phyloP scores from a whole-genome alignment of 2,888 invertebrate genomes.

The Lasioglossum figueresi region DNA sequence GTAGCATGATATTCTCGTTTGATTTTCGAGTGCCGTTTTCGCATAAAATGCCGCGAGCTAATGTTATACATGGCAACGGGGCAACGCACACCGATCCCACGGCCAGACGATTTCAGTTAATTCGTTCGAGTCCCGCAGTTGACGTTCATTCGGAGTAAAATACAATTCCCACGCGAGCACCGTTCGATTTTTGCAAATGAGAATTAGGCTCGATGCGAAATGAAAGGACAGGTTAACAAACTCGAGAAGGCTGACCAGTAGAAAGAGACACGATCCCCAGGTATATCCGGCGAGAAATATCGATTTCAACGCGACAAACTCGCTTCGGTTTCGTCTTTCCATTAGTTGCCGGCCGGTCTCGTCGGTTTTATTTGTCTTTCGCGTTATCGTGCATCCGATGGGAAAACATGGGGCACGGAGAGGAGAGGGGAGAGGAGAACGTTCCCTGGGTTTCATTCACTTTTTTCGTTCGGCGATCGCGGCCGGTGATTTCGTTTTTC shows the following conservation, averaged over 20 bases:
- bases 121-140: no score
- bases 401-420: not conserved
- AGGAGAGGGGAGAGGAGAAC: not conserved
- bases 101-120: no score
- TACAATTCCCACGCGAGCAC: no score
- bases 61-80: no score
- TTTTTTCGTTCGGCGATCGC: not conserved
- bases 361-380: not conserved
- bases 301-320: not conserved
- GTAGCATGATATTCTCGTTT: no score
- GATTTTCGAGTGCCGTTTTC: no score
- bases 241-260: not conserved
- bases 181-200: not conserved
- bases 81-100: no score
- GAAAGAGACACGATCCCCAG: not conserved
- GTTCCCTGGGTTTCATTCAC: not conserved
- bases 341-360: not conserved
- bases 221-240: not conserved
- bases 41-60: no score
- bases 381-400: not conserved
- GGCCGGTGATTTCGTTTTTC: not conserved
- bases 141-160: no score
- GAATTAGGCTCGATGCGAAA: not conserved
- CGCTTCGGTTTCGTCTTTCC: constrained; percentile 4
- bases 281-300: not conserved